Evolutionary conservation across 1,140 invertebrate genomes (phyloP).

Genomic region (Eupristina koningsbergeri): DNA sequence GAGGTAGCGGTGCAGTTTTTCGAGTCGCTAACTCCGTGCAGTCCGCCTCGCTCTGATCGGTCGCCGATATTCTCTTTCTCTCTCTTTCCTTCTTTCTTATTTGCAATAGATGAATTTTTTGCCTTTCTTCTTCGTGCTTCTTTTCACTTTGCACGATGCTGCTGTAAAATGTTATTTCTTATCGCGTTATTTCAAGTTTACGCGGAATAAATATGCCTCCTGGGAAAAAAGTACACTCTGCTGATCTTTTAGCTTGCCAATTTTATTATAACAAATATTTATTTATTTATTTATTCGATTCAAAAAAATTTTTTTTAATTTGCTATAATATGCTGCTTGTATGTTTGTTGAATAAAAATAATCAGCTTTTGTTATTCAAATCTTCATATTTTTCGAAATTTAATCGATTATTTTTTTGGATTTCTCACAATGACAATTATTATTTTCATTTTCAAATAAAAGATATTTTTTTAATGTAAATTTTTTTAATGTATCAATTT

Average conservation of each 20-base stretch:
- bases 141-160: background rate
- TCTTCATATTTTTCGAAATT: background rate
- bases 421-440: no score
- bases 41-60: slow-evolving; percentile 34
- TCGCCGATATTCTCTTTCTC: slow-evolving; percentile 12
- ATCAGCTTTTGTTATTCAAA: background rate
- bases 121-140: background rate
- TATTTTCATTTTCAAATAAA: background rate
- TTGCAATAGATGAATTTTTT: slow-evolving; percentile 4
- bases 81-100: slow-evolving; percentile 24
- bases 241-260: background rate
- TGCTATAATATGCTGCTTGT: no score
- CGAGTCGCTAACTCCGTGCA: slow-evolving; percentile 18
- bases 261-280: background rate
- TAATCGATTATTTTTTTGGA: no score
- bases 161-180: background rate
- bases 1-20: slow-evolving; percentile 23
- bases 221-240: background rate
- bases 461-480: background rate
- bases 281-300: no score
- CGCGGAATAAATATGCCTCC: background rate
- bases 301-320: no score
- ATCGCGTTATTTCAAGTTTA: background rate
- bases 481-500: background rate
- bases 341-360: no score